These are phyloP conservation scores for Semicossyphus pulcher DNA, from an alignment of 2,113 vertebrate species.

Conservation along the genomic window DNA sequence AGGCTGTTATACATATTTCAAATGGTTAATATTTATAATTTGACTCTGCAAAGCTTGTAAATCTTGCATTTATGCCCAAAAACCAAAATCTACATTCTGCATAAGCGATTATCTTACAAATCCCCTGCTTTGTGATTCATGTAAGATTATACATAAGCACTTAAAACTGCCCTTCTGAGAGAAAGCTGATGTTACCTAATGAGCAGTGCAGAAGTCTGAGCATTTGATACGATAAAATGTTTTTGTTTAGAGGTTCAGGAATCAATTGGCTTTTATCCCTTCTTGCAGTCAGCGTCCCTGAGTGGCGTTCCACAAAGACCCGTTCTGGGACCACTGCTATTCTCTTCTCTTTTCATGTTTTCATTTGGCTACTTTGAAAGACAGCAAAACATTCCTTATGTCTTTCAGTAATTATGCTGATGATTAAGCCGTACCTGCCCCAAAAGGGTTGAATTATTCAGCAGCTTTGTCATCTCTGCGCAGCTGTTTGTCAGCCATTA, in stretches of 20 bases:
- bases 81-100: background rate
- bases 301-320: background rate
- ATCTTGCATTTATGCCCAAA: background rate
- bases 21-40: conserved; percentile 7
- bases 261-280: background rate
- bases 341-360: background rate
- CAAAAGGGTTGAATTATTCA: conserved; percentile 19
- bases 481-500: conserved; percentile 49
- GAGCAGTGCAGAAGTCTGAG: background rate
- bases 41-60: conserved; percentile 5
- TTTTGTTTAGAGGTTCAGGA: background rate
- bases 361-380: background rate
- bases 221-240: background rate
- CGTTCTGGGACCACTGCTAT: background rate
- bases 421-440: conserved; percentile 12
- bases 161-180: background rate
- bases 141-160: conserved; percentile 8
- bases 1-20: conserved; percentile 11
- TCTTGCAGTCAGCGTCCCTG: background rate
- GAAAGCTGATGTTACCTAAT: conserved; percentile 4
- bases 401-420: background rate
- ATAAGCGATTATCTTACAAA: background rate
- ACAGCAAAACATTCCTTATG: background rate
- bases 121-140: background rate
- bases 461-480: conserved; percentile 2